Base-by-base conservation (phyloP, 2,113 vertebrate genomes). In the Hippoglossus stenolepis region DNA sequence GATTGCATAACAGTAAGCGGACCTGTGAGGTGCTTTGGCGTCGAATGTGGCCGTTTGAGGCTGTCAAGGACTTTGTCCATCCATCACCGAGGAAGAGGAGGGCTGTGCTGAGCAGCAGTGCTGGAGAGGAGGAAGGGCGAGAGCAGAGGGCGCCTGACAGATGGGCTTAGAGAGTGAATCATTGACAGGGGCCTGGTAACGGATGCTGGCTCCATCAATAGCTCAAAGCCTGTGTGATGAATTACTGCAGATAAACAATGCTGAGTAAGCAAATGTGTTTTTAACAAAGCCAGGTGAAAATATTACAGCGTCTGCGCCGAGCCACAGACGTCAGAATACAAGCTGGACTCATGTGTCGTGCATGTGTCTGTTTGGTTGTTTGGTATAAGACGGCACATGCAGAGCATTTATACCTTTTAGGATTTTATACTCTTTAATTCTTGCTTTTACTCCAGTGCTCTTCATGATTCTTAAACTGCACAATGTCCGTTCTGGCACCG, bases 181-280 rank as follows among this genome's bases (percentile, higher is more conserved):
- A 95, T 94, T 95, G 94, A 93, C 94, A 95, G 91, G 89, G 89
- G 88, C 89, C 90, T 89, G 91, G 90, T 91, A 93, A 93, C 92
- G 85, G 91, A 93, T 94, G 92, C 91, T 83, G 92, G 83, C 87
- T 86, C 92, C 93, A 93, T 94, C 94, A 93, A 95, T 95, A 94
- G 86, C 93, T 94, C 91, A 92, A 94, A 94, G 93, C 89, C 89
- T 20, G 76, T 4, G 84, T 95, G 93, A 95, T 95, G 91, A 95
- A 95, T 95, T 93, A 93, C 94, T 93, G 93, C 92, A 93, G 94
- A 93, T 92, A 93, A 92, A 94, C 93, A 93, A 93, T 90, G 94
- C 94, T 94, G 93, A 94, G 90, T 87, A 90, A 88, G 93, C 94
- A 94, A 92, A 94, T 92, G 88, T 90, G 91, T 90, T 94, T 93